A percentile compares a stretch with the other conserved stretches of the same genome.
phyloP scores from a whole-genome alignment of 2,113 vertebrate species.

The Catagonus wagneri region DNA sequence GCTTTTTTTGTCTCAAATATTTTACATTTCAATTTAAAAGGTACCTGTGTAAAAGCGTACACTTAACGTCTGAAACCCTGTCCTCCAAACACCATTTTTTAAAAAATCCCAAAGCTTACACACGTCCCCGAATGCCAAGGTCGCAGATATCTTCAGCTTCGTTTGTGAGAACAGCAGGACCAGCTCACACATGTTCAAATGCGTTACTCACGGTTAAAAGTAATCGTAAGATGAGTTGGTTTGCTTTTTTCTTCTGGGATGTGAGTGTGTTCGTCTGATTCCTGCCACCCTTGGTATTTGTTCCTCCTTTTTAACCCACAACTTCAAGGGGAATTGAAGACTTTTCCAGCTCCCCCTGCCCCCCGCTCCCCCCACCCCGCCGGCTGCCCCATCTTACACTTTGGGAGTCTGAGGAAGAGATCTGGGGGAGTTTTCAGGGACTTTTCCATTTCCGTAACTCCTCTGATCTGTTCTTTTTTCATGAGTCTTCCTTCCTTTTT shows the following conservation, averaged over 20 bases:
- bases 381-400: background rate
- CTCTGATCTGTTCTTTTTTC: too few relatives aligned
- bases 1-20: background rate
- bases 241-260: background rate
- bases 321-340: background rate
- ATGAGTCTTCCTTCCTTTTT: background rate
- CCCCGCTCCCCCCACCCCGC: background rate
- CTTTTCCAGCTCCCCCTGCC: background rate
- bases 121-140: background rate
- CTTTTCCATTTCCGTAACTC: background rate
- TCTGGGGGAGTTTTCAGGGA: background rate
- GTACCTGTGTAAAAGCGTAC: background rate
- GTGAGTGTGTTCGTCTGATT: background rate
- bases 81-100: background rate
- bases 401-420: background rate
- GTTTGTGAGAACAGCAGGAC: background rate
- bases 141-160: background rate
- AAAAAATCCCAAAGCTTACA: background rate
- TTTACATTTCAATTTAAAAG: background rate
- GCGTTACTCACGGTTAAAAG: background rate
- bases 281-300: background rate
- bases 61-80: background rate
- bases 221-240: background rate
- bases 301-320: background rate
- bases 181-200: background rate